Percentiles rank a stretch among this genome's conserved stretches.
phyloP scores from a whole-genome alignment of 53 echinoderm and acorn worm species.

The Holothuria scabra region DNA sequence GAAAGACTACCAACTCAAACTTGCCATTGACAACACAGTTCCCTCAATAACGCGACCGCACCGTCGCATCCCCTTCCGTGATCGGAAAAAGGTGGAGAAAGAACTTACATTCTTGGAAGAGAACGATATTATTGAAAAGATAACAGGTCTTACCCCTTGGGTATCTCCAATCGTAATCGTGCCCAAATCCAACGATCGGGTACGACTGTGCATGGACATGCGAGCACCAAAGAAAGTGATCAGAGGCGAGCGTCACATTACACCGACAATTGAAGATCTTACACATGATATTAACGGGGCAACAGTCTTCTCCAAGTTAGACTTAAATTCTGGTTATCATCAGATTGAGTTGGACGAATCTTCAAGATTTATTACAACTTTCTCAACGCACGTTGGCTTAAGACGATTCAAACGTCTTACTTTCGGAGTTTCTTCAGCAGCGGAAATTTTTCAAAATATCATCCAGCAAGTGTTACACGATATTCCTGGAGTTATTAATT shows the following conservation, averaged over 20 bases:
- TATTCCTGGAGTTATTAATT: too few species aligned
- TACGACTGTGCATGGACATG: slow-evolving; percentile 65
- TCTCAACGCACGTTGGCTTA: background rate
- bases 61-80: slow-evolving; percentile 59
- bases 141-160: slow-evolving; percentile 64
- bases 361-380: slow-evolving; percentile 59
- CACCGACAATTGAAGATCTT: slow-evolving; percentile 54
- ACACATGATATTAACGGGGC: slow-evolving; percentile 56
- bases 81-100: slow-evolving; percentile 57
- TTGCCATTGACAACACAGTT: slow-evolving; percentile 59
- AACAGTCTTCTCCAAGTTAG: too few species aligned
- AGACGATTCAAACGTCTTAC: too few species aligned
- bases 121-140: slow-evolving; percentile 57
- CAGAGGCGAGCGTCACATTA: slow-evolving; percentile 52
- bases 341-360: slow-evolving; percentile 49
- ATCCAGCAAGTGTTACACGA: too few species aligned
- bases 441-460: too few species aligned
- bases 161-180: slow-evolving; percentile 65
- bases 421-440: too few species aligned
- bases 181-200: slow-evolving; percentile 41
- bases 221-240: slow-evolving; percentile 54
- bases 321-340: too few species aligned
- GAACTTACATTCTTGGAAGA: slow-evolving; percentile 53
- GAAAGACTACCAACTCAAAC: slow-evolving; percentile 58
- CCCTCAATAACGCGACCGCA: slow-evolving; percentile 55